Percentiles rank a stretch among this genome's conserved stretches.
Conservation (phyloP, 2,888 invertebrate species). For the Andrena camellia region DNA sequence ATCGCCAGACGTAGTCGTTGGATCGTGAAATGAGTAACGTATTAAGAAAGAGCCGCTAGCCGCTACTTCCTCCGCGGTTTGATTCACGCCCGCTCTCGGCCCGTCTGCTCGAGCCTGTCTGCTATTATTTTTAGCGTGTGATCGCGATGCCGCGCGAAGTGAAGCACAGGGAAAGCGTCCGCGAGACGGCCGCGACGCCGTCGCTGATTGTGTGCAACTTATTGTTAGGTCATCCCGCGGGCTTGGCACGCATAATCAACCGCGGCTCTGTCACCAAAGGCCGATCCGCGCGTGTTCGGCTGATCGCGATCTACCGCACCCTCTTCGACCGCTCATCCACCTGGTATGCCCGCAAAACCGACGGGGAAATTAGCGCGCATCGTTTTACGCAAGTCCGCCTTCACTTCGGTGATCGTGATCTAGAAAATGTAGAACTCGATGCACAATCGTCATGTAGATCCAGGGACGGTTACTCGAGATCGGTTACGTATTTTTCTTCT, state of each 20-base stretch:
- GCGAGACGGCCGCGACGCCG: constrained; percentile 55
- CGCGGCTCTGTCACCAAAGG: constrained; percentile 74
- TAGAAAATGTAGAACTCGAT: constrained; percentile 4
- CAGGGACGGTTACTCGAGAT: too few species aligned
- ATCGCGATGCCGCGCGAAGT: constrained; percentile 55
- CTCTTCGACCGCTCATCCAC: constrained; percentile 69
- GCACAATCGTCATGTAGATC: too few species aligned
- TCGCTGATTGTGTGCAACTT: constrained; percentile 30
- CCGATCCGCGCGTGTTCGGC: constrained; percentile 51
- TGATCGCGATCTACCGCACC: constrained; percentile 75
- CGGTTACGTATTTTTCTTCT: too few species aligned
- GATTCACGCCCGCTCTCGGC: constrained; percentile 69
- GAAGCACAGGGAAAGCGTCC: constrained; percentile 53
- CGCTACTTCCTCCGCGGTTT: constrained; percentile 60
- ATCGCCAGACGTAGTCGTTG: constrained; percentile 49
- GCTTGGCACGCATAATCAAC: constrained; percentile 78
- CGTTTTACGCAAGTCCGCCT: constrained; percentile 4
- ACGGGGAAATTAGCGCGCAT: constrained; percentile 17
- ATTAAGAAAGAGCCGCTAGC: constrained; percentile 28
- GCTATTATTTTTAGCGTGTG: constrained; percentile 76
- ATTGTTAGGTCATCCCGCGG: constrained; percentile 76
- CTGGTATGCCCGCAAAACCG: constrained; percentile 69
- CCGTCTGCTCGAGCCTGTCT: constrained; percentile 65
- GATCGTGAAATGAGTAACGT: constrained; percentile 31
- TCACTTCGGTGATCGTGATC: constrained; percentile 15